Evolutionary conservation across 1,140 invertebrate species (phyloP).

Genomic region (Aphelenchoides avenae): DNA sequence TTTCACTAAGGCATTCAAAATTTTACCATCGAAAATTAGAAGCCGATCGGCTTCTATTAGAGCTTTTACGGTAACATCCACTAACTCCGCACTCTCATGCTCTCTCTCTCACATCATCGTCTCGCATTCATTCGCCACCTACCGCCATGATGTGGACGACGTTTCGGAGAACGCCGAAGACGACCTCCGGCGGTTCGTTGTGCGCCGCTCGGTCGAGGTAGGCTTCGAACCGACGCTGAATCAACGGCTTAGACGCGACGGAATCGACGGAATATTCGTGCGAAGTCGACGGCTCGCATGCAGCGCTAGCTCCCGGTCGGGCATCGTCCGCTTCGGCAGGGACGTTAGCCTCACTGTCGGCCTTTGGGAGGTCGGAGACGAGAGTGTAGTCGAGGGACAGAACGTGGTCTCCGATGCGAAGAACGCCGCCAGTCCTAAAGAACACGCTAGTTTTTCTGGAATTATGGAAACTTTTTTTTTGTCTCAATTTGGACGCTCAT

Average conservation of each 20-base stretch:
- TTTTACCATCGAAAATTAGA: too few relatives aligned
- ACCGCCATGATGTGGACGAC: slow-evolving; percentile 40
- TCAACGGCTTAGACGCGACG: slow-evolving; percentile 1
- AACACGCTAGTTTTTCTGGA: neutral
- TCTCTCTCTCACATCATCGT: neutral
- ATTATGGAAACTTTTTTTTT: too few relatives aligned
- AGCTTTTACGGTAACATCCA: too few relatives aligned
- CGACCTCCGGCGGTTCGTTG: slow-evolving; percentile 18
- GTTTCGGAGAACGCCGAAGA: slow-evolving; percentile 43
- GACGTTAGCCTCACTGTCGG: too few relatives aligned
- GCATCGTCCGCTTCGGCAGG: neutral
- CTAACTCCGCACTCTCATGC: neutral
- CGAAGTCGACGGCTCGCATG: slow-evolving; percentile 14
- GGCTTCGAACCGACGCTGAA: slow-evolving; percentile 11
- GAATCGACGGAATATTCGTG: slow-evolving; percentile 2
- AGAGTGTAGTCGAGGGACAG: slow-evolving; percentile 35
- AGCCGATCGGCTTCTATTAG: too few relatives aligned
- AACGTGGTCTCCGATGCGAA: slow-evolving; percentile 45
- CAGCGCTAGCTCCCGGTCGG: neutral
- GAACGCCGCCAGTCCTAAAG: slow-evolving; percentile 38
- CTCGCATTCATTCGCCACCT: slow-evolving; percentile 12
- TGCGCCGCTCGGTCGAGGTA: neutral
- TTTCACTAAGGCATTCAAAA: too few relatives aligned
- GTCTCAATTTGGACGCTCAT: too few relatives aligned
- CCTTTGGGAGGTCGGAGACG: slow-evolving; percentile 28